Evolutionary conservation across 2,797 vertebrate species (phyloP).

Genomic region (Acropternis orthonyx): DNA sequence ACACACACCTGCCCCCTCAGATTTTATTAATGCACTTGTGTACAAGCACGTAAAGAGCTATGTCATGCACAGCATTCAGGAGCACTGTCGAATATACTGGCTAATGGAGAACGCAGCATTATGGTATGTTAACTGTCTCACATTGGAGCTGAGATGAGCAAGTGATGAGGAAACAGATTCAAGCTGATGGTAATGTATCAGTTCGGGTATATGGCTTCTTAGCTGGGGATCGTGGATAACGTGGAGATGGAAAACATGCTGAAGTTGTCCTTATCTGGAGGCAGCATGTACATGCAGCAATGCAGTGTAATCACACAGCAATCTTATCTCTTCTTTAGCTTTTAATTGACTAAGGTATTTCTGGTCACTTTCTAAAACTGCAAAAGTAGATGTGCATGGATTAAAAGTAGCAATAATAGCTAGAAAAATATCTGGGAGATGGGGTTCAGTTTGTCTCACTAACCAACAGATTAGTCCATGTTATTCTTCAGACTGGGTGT

Average conservation of each 20-base stretch:
- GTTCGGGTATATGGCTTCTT: background rate
- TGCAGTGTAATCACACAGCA: background rate
- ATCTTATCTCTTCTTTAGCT: background rate
- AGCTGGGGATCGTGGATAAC: background rate
- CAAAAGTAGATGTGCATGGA: background rate
- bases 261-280: background rate
- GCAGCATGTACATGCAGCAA: accelerated
- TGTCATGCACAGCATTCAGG: background rate
- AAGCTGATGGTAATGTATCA: background rate
- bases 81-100: background rate
- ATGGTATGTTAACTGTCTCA: conserved; percentile 9
- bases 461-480: background rate
- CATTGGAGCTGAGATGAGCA: background rate
- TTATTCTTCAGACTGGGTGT: background rate
- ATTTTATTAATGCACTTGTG: conserved; percentile 8
- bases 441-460: background rate
- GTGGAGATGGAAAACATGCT: background rate
- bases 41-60: background rate
- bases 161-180: background rate
- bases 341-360: background rate
- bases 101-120: background rate
- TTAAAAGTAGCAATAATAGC: background rate
- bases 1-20: background rate
- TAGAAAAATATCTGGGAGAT: background rate
- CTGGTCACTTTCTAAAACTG: background rate